Percentiles rank a stretch among this genome's conserved stretches.
Conservation (phyloP, 1,140 invertebrate genomes). For the Hydropsyche tenuis region DNA sequence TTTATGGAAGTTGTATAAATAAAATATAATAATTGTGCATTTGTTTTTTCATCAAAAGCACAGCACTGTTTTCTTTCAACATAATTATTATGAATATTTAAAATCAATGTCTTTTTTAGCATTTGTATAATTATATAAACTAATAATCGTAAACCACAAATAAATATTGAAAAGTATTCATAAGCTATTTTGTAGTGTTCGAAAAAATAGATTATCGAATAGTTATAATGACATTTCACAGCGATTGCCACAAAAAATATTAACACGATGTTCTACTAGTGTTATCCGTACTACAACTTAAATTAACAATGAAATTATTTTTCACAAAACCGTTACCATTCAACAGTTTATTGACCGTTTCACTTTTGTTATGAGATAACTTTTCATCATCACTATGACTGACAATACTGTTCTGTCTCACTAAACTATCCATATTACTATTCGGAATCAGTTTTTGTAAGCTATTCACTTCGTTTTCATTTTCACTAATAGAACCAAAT, state of each 20-base stretch:
- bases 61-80: no score
- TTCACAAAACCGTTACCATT: slow-evolving; percentile 30
- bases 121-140: no score
- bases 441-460: slow-evolving; percentile 37
- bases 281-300: background rate
- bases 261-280: slow-evolving; percentile 2
- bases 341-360: slow-evolving; percentile 41
- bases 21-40: no score
- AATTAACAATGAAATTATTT: background rate
- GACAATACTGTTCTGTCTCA: slow-evolving; percentile 20
- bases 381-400: slow-evolving; percentile 44
- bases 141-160: no score
- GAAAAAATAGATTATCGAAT: background rate
- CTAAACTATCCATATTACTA: slow-evolving; percentile 28
- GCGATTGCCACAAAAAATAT: no score
- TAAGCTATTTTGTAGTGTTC: no score
- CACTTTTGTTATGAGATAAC: slow-evolving; percentile 10
- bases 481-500: slow-evolving; percentile 16
- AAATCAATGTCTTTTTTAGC: no score
- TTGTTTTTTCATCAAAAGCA: no score
- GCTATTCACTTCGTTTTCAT: slow-evolving; percentile 29
- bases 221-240: slow-evolving; percentile 24
- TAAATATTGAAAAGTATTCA: no score
- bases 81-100: no score
- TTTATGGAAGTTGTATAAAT: no score